These are phyloP conservation scores for Pogonomyrmex californicus DNA, from an alignment of 1,140 invertebrate species.

Conservation along the genomic window DNA sequence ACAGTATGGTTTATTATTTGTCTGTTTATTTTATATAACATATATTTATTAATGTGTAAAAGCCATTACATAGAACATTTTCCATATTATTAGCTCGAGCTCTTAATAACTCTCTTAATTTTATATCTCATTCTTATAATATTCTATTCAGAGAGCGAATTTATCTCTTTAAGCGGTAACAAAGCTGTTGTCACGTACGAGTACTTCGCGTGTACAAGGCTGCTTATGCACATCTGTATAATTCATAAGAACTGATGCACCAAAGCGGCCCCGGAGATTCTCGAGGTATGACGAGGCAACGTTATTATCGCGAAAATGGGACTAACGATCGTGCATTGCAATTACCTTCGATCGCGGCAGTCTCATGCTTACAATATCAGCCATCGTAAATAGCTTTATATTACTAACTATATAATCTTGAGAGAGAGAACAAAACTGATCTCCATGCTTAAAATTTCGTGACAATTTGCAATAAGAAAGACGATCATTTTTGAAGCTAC, in stretches of 20 bases:
- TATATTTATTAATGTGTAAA: not conserved
- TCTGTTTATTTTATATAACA: not conserved
- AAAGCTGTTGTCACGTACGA: constrained; percentile 40
- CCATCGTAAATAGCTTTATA: not conserved
- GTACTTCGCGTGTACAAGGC: constrained; percentile 29
- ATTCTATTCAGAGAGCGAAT: not conserved
- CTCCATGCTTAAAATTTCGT: not conserved
- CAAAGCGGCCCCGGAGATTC: constrained; percentile 5
- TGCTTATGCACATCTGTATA: constrained; percentile 36
- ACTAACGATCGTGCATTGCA: constrained; percentile 45
- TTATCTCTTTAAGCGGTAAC: not conserved
- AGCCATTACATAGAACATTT: not conserved
- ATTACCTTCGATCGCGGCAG: constrained; percentile 46
- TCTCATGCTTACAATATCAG: constrained; percentile 27
- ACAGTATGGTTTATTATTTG: not conserved
- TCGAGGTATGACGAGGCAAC: constrained; percentile 37
- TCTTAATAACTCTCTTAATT: not conserved
- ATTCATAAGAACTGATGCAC: constrained; percentile 44
- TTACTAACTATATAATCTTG: not conserved
- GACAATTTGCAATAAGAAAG: not conserved
- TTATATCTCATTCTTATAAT: not conserved
- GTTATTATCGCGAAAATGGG: constrained; percentile 68
- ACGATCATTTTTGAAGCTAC: not conserved
- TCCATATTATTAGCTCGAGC: not conserved
- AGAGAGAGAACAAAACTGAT: not conserved